Base-by-base conservation (phyloP, 2,113 vertebrate species). In the Pteronura brasiliensis region DNA sequence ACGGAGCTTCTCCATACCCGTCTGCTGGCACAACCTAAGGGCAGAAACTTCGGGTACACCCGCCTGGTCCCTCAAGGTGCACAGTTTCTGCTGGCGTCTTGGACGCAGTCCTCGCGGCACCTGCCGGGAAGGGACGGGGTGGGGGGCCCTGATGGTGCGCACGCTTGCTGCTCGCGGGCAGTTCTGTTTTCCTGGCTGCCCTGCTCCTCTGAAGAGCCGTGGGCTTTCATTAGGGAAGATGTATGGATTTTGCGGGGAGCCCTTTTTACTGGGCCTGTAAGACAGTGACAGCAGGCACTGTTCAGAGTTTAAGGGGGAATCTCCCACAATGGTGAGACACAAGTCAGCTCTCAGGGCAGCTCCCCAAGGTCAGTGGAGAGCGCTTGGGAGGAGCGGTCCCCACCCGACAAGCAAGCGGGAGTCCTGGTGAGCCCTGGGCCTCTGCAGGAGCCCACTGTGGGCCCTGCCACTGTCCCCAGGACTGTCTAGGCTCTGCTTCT, bases 81-180 rank as follows among this genome's bases (percentile, higher is more conserved):
- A 20, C 0, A 6, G 69, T 49, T 18, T 63, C 92, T 63, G 69
- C 21, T 8, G 1, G 25, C 6, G 29, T 31, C 80, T 42, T 6
- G 1, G 47, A 49, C 1, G 20, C 5, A 25, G 36, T 6, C 27
- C 4, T 2, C 1, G 8, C 4, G 1, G 4, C 6, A 39, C 31
- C 7, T 21, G 10, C 4, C 3, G 13, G 14, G 44, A 9, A 21
- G 7, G 1, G 25, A 1, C 1, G 6, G 86, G 4, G 5, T 6
- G 8, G 12, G 5, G 10, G 10, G 12, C 15, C 29, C 13, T 15
- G n/a, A 31, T 25, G 61, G 20, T 10, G 7, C 49, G 4, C 18
- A 6, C 0, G n/a, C 18, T 34, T 36, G 3, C 39, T 21, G 29
- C 7, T 6, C 9, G 2, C 0, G 0, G 2, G 49, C 55, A 20